Percentiles rank a stretch among this genome's conserved stretches.
These are phyloP conservation scores for Manis pentadactyla DNA, from an alignment of 2,797 vertebrate genomes.

Conservation along the genomic window DNA sequence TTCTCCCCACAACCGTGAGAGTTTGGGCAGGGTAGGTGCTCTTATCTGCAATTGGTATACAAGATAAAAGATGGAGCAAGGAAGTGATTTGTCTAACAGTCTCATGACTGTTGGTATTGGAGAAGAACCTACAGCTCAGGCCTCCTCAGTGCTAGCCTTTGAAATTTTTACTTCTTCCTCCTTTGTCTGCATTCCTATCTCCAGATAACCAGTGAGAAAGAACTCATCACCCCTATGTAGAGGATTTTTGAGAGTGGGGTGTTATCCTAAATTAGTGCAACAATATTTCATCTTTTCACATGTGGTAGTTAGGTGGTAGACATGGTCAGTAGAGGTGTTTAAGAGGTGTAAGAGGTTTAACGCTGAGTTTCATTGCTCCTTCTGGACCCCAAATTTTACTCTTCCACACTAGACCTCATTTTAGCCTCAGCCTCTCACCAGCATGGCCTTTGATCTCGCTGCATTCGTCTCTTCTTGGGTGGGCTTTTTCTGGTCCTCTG, in stretches of 20 bases:
- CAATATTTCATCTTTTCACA: background rate
- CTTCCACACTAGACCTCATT: background rate
- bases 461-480: background rate
- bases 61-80: background rate
- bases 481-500: background rate
- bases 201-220: background rate
- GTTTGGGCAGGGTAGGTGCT: background rate
- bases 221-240: background rate
- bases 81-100: background rate
- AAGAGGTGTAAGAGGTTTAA: background rate
- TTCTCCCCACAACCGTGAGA: background rate
- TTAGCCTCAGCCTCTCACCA: background rate
- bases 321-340: background rate
- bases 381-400: background rate
- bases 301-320: background rate
- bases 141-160: background rate
- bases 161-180: background rate
- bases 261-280: background rate
- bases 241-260: background rate
- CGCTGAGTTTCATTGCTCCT: background rate
- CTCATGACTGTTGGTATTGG: background rate
- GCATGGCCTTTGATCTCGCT: background rate
- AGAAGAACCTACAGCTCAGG: background rate
- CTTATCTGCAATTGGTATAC: background rate
- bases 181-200: background rate